Percentiles rank a stretch among this genome's conserved stretches.
Evolutionary conservation across 2,113 vertebrate genomes (phyloP).

Genomic region (Entelurus aequoreus): DNA sequence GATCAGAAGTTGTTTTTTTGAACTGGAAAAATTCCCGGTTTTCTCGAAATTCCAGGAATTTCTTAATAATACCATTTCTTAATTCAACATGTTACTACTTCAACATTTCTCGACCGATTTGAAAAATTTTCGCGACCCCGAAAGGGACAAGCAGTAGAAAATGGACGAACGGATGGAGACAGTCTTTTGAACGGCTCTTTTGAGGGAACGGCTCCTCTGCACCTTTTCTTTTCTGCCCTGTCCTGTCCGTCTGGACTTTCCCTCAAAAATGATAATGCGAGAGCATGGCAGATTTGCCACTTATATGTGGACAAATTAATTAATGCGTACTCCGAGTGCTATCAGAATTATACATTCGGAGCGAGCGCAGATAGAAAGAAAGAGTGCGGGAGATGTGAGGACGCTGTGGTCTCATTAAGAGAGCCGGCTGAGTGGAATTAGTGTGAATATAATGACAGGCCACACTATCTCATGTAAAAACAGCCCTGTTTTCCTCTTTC

Average conservation of each 20-base stretch:
- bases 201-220: no score
- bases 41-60: no score
- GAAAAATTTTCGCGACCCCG: no score
- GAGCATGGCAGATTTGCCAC: conserved; percentile 86
- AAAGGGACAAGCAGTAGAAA: no score
- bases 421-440: conserved; percentile 99
- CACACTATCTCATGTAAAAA: conserved; percentile 99
- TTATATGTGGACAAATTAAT: conserved; percentile 92
- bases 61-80: no score
- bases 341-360: conserved; percentile 99
- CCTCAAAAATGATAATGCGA: conserved; percentile 77
- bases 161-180: no score
- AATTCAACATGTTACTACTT: no score
- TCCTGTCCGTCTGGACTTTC: conserved; percentile 15
- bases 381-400: conserved; percentile 79
- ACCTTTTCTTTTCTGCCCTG: not conserved
- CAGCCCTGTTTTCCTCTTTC: conserved; percentile 99
- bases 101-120: no score
- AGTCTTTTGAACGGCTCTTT: no score
- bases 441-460: conserved; percentile 99
- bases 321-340: conserved; percentile 97
- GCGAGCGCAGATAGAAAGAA: conserved; percentile 56
- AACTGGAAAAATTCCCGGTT: no score
- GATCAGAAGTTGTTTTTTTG: no score
- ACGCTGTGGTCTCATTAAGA: conserved; percentile 99